Conservation (phyloP, 2,888 invertebrate species). For the Baccha elongata region DNA sequence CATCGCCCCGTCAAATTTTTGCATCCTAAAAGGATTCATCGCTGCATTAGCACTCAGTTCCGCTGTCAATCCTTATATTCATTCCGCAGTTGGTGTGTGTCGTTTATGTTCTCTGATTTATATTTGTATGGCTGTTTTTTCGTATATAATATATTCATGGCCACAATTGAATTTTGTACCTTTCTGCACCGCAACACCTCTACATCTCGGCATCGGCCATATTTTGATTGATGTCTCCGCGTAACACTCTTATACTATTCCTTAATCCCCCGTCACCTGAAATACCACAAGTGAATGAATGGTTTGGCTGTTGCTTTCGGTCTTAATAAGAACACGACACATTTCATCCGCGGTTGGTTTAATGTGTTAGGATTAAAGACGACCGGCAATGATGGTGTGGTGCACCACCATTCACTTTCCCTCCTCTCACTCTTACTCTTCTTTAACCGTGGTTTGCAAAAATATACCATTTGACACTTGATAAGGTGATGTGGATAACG, state of each 20-base stretch:
- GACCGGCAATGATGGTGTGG: neutral
- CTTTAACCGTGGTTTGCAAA: conserved; percentile 20
- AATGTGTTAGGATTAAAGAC: conserved; percentile 61
- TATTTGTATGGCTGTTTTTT: neutral
- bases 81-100: conserved; percentile 2
- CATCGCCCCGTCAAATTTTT: conserved; percentile 59
- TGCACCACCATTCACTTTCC: neutral
- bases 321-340: conserved; percentile 71
- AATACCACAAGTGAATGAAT: conserved; percentile 27
- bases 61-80: conserved; percentile 57
- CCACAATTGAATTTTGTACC: conserved; percentile 39
- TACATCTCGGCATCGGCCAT: neutral
- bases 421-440: neutral
- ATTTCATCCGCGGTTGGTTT: conserved; percentile 45
- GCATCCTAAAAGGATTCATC: conserved; percentile 61
- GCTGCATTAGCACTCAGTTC: conserved; percentile 67
- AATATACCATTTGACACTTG: conserved; percentile 60
- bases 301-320: conserved; percentile 24
- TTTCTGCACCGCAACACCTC: conserved; percentile 7
- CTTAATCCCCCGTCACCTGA: conserved; percentile 47
- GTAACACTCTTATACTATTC: conserved; percentile 41
- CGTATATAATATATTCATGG: neutral
- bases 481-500: conserved; percentile 55
- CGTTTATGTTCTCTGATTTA: neutral
- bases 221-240: conserved; percentile 70